Percentiles rank a stretch among this genome's conserved stretches.
These are phyloP conservation scores for Anableps anableps DNA, from an alignment of 2,797 vertebrate genomes.

Conservation along the genomic window DNA sequence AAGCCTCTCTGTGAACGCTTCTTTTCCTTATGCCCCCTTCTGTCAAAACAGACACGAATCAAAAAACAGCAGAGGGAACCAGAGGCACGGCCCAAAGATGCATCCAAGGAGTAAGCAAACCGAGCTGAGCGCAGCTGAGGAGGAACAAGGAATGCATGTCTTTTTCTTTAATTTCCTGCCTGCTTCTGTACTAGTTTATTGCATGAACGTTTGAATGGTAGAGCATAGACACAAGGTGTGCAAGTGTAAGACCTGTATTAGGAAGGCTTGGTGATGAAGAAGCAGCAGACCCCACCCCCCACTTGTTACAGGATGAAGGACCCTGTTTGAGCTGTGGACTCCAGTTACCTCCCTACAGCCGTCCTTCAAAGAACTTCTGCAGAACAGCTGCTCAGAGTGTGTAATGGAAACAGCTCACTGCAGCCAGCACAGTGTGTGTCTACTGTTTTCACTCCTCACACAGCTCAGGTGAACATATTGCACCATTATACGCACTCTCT, in stretches of 20 bases:
- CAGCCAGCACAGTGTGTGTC: conserved; percentile 46
- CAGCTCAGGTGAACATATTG: conserved; percentile 56
- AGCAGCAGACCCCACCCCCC: conserved; percentile 30
- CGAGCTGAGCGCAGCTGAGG: conserved; percentile 44
- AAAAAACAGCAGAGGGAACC: conserved; percentile 63
- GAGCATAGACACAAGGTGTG: conserved; percentile 57
- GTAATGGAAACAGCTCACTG: conserved; percentile 64
- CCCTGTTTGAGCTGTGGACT: conserved; percentile 70
- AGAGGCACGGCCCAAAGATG: conserved; percentile 45
- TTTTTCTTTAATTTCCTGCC: conserved; percentile 51
- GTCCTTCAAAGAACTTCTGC: conserved; percentile 74
- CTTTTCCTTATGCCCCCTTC: conserved; percentile 37
- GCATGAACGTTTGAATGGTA: conserved; percentile 76
- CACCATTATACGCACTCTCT: conserved; percentile 47
- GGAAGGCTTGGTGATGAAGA: conserved; percentile 41
- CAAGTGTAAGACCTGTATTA: conserved; percentile 64
- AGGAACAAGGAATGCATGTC: conserved; percentile 51
- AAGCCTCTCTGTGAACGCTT: conserved; percentile 55
- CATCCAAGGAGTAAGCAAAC: conserved; percentile 60
- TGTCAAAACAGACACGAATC: conserved; percentile 76
- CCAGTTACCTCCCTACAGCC: conserved; percentile 49
- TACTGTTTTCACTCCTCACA: conserved; percentile 54
- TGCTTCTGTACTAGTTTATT: conserved; percentile 72
- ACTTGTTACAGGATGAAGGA: conserved; percentile 57
- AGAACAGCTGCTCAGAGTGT: conserved; percentile 76